phyloP scores from a whole-genome alignment of 2,797 vertebrate species.

The Enteromius thamalakanensis region DNA sequence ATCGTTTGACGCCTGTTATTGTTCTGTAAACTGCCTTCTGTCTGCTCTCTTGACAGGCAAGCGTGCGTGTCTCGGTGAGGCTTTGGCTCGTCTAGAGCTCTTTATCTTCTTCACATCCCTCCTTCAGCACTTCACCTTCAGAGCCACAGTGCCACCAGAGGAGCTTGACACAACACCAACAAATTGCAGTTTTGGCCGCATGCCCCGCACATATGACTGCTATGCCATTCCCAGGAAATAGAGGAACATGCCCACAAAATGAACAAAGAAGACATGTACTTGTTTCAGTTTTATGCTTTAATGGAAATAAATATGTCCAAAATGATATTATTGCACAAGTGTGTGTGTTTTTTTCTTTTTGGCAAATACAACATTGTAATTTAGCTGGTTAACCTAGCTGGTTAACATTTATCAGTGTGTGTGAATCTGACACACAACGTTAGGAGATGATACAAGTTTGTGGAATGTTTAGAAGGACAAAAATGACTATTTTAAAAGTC shows the following conservation, averaged over 20 bases:
- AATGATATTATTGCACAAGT: slow-evolving; percentile 18
- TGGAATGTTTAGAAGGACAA: neutral
- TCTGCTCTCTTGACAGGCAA: slow-evolving; percentile 54
- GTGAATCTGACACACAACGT: neutral
- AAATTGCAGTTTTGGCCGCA: slow-evolving; percentile 53
- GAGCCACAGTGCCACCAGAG: slow-evolving; percentile 43
- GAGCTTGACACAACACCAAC: slow-evolving; percentile 52
- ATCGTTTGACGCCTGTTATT: neutral
- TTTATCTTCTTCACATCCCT: slow-evolving; percentile 63
- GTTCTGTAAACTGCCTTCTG: neutral
- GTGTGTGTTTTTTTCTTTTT: neutral
- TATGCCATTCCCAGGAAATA: slow-evolving; percentile 48
- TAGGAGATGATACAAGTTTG: neutral
- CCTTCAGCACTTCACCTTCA: slow-evolving; percentile 65
- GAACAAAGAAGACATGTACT: neutral
- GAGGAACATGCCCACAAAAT: neutral
- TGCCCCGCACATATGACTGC: slow-evolving; percentile 52
- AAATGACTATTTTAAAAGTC: neutral
- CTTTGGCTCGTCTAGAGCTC: slow-evolving; percentile 59
- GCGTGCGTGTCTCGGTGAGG: slow-evolving; percentile 62
- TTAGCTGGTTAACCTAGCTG: too few relatives aligned
- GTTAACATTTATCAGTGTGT: neutral
- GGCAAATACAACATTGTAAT: neutral
- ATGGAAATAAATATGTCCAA: slow-evolving; percentile 30
- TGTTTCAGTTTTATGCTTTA: slow-evolving; percentile 6